Percentiles rank a stretch among this genome's conserved stretches.
These are phyloP conservation scores for Drosophila buzzatii DNA, from an alignment of 2,888 invertebrate species.

Conservation along the genomic window DNA sequence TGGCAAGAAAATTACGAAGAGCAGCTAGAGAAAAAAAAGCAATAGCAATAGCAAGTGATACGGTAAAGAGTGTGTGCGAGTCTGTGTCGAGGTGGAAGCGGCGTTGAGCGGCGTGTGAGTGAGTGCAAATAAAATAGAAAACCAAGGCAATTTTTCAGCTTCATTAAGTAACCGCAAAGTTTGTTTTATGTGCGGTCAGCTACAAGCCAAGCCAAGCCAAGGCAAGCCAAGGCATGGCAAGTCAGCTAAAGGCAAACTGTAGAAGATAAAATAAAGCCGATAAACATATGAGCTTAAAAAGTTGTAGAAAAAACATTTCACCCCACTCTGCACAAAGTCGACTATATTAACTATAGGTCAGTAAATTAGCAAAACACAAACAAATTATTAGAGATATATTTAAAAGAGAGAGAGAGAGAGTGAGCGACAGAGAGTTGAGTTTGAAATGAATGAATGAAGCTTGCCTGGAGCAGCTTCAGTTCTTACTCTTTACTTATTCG, in stretches of 20 bases:
- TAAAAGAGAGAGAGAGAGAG: not conserved
- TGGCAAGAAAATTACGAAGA: slow-evolving; percentile 27
- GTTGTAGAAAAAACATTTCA: slow-evolving; percentile 26
- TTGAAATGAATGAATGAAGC: not conserved
- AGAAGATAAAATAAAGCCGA: slow-evolving; percentile 42
- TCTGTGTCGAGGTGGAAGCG: slow-evolving; percentile 16
- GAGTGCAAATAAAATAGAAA: slow-evolving; percentile 70
- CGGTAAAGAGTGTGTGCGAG: slow-evolving; percentile 16
- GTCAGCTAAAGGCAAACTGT: slow-evolving; percentile 10
- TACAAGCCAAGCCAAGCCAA: slow-evolving; percentile 34
- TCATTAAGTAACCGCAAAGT: slow-evolving; percentile 78
- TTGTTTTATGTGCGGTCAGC: slow-evolving; percentile 72
- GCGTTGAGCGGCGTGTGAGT: slow-evolving; percentile 16
- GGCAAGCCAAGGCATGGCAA: slow-evolving; percentile 13
- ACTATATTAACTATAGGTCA: slow-evolving; percentile 33
- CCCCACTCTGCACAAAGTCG: not conserved
- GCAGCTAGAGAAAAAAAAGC: slow-evolving; percentile 36
- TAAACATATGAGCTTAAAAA: slow-evolving; percentile 57
- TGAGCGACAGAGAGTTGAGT: not conserved
- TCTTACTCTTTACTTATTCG: too few species aligned
- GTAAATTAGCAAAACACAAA: slow-evolving; percentile 44
- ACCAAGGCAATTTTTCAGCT: slow-evolving; percentile 76
- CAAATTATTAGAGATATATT: not conserved
- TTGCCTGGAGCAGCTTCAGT: not conserved
- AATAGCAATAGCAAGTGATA: slow-evolving; percentile 44